These are phyloP conservation scores for Vesta saturnalis DNA, from an alignment of 2,888 invertebrate species.

Conservation along the genomic window DNA sequence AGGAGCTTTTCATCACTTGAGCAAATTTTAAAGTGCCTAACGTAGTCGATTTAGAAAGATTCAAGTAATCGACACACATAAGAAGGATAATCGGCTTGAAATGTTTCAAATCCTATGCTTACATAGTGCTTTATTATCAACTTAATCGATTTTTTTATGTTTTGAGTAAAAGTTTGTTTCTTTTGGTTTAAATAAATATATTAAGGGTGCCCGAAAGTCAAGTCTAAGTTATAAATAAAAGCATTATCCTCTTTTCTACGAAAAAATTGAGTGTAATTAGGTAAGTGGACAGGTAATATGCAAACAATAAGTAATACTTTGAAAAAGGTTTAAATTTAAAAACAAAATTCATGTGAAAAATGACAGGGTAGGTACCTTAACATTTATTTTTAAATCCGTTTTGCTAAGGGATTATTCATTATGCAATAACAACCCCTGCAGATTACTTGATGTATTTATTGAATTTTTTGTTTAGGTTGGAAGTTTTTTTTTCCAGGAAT, in stretches of 20 bases:
- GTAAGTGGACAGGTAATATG: not conserved
- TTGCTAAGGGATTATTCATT: not conserved
- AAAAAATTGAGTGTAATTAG: not conserved
- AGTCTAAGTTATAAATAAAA: too few relatives aligned
- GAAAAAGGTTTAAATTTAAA: not conserved
- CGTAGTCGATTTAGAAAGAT: slow-evolving; percentile 47
- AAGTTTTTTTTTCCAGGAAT: too few relatives aligned
- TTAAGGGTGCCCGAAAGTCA: too few relatives aligned
- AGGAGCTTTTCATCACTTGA: slow-evolving; percentile 32
- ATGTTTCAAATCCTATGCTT: slow-evolving; percentile 40
- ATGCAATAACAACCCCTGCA: slow-evolving; percentile 13
- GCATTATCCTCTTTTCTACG: not conserved
- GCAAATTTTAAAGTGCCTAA: slow-evolving; percentile 35
- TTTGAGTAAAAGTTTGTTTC: slow-evolving; percentile 7
- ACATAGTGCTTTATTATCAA: slow-evolving; percentile 47
- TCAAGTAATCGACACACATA: slow-evolving; percentile 51
- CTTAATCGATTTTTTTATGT: slow-evolving; percentile 40
- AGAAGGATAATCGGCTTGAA: slow-evolving; percentile 51
- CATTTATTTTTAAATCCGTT: not conserved
- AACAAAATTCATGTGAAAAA: not conserved
- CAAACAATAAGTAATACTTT: not conserved
- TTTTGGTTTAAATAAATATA: too few relatives aligned
- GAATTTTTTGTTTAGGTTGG: not conserved
- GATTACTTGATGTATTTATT: slow-evolving; percentile 2
- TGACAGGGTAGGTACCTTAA: not conserved